Evolutionary conservation across 30 jellyfish, hydroid and myxozoan genomes (phyloP).

Genomic region (Aurelia aurita): DNA sequence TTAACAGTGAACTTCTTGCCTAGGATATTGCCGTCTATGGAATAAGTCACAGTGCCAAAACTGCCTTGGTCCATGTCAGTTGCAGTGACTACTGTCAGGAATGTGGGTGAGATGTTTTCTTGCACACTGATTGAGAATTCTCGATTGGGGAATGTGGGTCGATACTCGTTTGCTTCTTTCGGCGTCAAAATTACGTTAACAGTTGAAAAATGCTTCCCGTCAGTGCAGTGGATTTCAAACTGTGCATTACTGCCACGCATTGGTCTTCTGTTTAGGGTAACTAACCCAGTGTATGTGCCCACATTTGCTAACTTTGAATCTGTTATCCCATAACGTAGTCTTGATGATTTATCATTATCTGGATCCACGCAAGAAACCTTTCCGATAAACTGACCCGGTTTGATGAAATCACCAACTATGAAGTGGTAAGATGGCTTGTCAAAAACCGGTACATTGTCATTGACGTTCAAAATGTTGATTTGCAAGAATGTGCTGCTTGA

Average conservation of each 20-base stretch:
- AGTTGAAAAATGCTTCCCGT: slow-evolving; percentile 63
- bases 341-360: slow-evolving; percentile 36
- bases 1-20: slow-evolving; percentile 38
- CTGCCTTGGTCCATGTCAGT: slow-evolving; percentile 65
- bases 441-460: slow-evolving; percentile 90
- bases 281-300: slow-evolving; percentile 62
- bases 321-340: slow-evolving; percentile 63
- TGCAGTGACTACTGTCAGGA: slow-evolving; percentile 65
- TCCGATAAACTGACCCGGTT: slow-evolving; percentile 89
- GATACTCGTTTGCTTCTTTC: slow-evolving; percentile 44
- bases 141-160: slow-evolving; percentile 20
- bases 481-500: slow-evolving; percentile 73
- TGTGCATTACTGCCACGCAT: slow-evolving; percentile 44
- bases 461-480: slow-evolving; percentile 70
- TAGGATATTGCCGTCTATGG: slow-evolving; percentile 55
- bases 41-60: slow-evolving; percentile 54
- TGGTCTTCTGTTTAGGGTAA: slow-evolving; percentile 72
- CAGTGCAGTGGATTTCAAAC: slow-evolving; percentile 77
- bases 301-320: slow-evolving; percentile 68
- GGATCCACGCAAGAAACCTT: slow-evolving; percentile 83
- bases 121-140: slow-evolving; percentile 28
- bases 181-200: slow-evolving; percentile 43
- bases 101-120: slow-evolving; percentile 62
- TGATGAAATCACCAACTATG: slow-evolving; percentile 60
- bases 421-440: slow-evolving; percentile 50